phyloP scores from a whole-genome alignment of 2,797 vertebrate genomes.

The Muscicapa striata region DNA sequence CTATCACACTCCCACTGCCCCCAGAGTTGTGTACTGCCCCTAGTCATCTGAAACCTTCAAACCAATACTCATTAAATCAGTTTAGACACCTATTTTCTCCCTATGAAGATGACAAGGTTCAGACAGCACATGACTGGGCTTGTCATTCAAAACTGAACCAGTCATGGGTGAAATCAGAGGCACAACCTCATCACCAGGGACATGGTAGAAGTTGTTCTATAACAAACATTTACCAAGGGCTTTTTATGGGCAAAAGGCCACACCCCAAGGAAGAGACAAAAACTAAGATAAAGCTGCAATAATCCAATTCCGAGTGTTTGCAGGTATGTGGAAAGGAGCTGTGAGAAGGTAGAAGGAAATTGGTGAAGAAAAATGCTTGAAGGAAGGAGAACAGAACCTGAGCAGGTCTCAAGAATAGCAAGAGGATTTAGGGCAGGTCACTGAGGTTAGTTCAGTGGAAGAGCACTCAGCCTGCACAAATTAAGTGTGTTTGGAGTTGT shows the following conservation, averaged over 20 bases:
- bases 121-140: rapidly evolving
- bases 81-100: not conserved
- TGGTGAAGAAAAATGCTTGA: not conserved
- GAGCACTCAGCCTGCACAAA: not conserved
- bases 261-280: not conserved
- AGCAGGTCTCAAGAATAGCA: not conserved
- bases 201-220: rapidly evolving
- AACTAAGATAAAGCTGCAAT: not conserved
- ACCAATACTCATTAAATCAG: not conserved
- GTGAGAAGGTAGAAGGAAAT: not conserved
- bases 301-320: not conserved
- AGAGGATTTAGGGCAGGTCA: not conserved
- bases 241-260: not conserved
- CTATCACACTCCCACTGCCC: not conserved
- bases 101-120: not conserved
- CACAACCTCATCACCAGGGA: not conserved
- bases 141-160: not conserved
- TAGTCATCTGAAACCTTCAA: not conserved
- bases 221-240: not conserved
- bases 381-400: not conserved
- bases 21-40: not conserved
- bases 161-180: not conserved
- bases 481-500: not conserved
- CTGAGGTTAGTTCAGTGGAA: not conserved
- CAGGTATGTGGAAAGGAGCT: not conserved